Base-by-base conservation (phyloP, 1,140 invertebrate species). In the Nylanderia fulva region DNA sequence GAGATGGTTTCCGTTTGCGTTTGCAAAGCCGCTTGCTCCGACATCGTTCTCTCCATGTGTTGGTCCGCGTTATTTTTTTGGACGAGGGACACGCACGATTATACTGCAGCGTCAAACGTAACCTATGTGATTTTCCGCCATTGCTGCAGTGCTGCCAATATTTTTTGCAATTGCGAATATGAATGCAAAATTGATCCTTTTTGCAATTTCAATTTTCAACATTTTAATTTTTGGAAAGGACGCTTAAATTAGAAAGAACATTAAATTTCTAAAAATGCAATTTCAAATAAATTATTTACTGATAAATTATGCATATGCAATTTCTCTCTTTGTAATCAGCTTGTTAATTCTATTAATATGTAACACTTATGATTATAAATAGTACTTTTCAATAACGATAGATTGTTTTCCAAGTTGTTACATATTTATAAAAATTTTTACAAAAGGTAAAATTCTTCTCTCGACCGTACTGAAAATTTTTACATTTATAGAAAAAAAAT, bases 1-100 rank as follows among this genome's bases (percentile, higher is more conserved):
- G 91, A 87, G 76, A 93, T 85, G 0, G 92, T 93, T 77, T 92
- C 91, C n/a, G 92, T 93, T 72, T 92, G 92, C 24, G 88, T 88
- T 86, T 92, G 92, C 39, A 86, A 90, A 45, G 88, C 85, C 8
- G 91, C 86, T 42, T 91, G 91, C 8, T 91, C 91, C 54, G 90
- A 86, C 85, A 92, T 90, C 45, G 77, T 85, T 84, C 89, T 92
- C 64, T 90, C 88, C 85, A 91, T 91, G 24, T 76, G 60, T 58
- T 58, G 36, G 54, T 63, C 7, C 21, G 33, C 36, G 18, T 80
- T 68, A 45, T 69, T 15, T 24, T n/a, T 15, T 36, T 33, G 29
- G 9, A 45, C 11, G 39, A 63, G 42, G 71, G 60, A 45, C n/a
- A 64, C 36, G 39, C 33, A 63, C 63, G 45, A 63, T 21, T 48